A percentile compares a stretch with the other conserved stretches of the same genome.
phyloP scores from a whole-genome alignment of 2,113 vertebrate genomes.

The Vidua chalybeata region DNA sequence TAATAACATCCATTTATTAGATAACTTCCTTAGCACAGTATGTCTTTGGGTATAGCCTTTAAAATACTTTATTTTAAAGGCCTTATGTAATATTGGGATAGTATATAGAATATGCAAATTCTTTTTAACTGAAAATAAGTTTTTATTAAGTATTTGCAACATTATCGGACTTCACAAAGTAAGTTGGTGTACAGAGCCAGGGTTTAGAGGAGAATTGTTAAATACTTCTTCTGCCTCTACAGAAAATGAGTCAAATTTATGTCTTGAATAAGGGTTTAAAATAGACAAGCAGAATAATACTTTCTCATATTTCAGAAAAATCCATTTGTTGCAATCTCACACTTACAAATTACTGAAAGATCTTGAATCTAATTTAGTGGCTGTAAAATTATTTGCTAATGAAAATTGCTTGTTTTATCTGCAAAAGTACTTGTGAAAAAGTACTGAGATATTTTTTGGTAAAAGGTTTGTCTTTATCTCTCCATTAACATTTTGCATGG shows the following conservation, averaged over 20 bases:
- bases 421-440: not conserved
- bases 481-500: not conserved
- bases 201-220: not conserved
- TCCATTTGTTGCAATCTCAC: not conserved
- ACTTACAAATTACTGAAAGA: not conserved
- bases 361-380: not conserved
- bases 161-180: not conserved
- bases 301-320: not conserved
- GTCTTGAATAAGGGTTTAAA: not conserved
- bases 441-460: not conserved
- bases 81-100: not conserved
- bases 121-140: not conserved
- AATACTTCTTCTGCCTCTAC: not conserved
- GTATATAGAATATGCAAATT: not conserved
- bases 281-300: not conserved
- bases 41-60: not conserved
- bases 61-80: not conserved
- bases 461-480: not conserved
- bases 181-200: not conserved
- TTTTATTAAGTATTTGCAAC: not conserved
- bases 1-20: not conserved
- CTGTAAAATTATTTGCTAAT: not conserved
- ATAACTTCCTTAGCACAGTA: not conserved
- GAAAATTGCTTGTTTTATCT: not conserved
- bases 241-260: not conserved